Evolutionary conservation across 2,113 vertebrate species (phyloP), one percentile per base, ranked within the genome.

Genomic region (Carlito syrichta): DNA sequence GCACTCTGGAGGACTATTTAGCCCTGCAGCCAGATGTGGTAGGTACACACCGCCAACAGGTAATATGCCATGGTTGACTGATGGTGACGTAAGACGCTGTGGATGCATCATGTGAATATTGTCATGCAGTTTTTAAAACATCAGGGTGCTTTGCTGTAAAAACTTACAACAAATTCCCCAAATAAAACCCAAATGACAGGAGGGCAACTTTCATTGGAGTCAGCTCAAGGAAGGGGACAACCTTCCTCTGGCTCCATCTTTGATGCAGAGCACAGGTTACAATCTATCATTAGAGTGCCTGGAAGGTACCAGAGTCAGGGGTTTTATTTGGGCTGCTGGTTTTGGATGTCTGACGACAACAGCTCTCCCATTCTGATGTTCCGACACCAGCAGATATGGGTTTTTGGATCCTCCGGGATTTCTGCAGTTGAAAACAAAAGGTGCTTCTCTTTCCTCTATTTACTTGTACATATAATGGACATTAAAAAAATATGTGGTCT

Each of bases 241-340:
- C 5, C 2, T 17, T 4, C 40, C 27, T 20, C 16, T 9, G 4
- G 30, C 23, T 68, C 17, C 19, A 27, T 38, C 12, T 40, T 13
- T 8, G 40, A 60, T 3, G 23, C 9, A 16, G 32, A 19, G 63
- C 10, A 0, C 6, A 13, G 20, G 27, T 30, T 68, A n/a, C n/a
- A n/a, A n/a, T n/a, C n/a, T n/a, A n/a, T n/a, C 6, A 17, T 43
- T 8, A 2, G 5, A 19, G 52, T 1, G 14, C 63, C 22, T 0
- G 1, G 0, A 3, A 5, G 23, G 38, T 7, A 10, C 38, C 1
- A 12, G n/a, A 58, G 22, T 2, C 0, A 0, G 1, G 9, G 50
- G 17, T 8, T 68, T 54, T 50, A 13, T 43, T 45, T 20, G 6
- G 7, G 22, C 22, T 7, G 3, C 25, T 10, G 6, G 3, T 5